Evolutionary conservation across 2,113 vertebrate species (phyloP).

Genomic region (Pseudorasbora parva): DNA sequence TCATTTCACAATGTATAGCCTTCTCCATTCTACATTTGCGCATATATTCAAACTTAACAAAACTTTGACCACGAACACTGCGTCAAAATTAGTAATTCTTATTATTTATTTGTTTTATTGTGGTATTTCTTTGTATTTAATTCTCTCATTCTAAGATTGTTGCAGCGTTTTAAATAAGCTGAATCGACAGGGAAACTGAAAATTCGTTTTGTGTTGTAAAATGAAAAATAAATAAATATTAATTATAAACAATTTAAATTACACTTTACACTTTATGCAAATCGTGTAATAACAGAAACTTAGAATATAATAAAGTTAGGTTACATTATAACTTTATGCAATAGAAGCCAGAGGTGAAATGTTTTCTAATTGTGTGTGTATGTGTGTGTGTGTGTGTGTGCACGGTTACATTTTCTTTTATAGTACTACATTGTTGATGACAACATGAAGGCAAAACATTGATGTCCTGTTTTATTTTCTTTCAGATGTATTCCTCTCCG

Average conservation of each 20-base stretch:
- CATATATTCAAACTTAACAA: neutral
- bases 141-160: neutral
- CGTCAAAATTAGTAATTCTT: neutral
- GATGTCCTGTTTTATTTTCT: slow-evolving; percentile 15
- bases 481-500: slow-evolving; percentile 85
- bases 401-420: neutral
- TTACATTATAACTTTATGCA: neutral
- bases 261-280: too few relatives aligned
- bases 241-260: neutral
- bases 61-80: neutral
- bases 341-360: neutral
- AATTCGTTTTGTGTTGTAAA: too few relatives aligned
- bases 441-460: neutral
- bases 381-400: neutral
- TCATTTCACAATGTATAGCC: neutral
- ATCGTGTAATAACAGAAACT: neutral
- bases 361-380: neutral
- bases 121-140: neutral
- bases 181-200: too few relatives aligned
- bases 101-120: neutral
- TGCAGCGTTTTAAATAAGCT: neutral
- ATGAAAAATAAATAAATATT: neutral
- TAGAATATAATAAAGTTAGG: neutral
- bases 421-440: neutral
- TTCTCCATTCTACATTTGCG: neutral